A percentile compares a stretch with the other conserved stretches of the same genome.
Conservation (phyloP, 1,140 invertebrate species). For the Sesamia nonagrioides region DNA sequence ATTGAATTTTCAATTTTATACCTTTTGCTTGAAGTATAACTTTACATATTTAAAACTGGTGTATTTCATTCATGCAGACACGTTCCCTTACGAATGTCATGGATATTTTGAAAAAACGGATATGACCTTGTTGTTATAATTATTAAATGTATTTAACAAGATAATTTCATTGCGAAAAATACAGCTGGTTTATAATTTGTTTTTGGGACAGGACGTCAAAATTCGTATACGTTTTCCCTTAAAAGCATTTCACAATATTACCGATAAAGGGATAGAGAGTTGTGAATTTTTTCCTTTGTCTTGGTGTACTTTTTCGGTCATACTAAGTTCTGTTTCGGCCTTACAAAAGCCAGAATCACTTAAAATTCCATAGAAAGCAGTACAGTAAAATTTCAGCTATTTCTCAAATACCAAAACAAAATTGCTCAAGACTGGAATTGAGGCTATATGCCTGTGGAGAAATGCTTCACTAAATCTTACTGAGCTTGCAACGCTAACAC, state of each 20-base stretch:
- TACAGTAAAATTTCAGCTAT: neutral
- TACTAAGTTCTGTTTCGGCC: too few species aligned
- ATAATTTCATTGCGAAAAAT: neutral
- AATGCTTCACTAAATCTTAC: conserved; percentile 13
- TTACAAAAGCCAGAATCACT: neutral
- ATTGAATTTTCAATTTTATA: neutral
- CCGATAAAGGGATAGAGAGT: too few species aligned
- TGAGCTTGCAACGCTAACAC: neutral
- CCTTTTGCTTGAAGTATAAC: neutral
- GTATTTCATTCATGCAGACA: neutral
- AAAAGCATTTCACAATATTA: neutral
- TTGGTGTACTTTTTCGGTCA: too few species aligned
- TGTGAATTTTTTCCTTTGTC: too few species aligned
- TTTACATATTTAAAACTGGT: neutral
- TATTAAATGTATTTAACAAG: neutral
- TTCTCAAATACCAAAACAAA: neutral
- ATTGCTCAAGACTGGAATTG: neutral
- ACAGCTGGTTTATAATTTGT: neutral
- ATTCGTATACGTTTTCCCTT: neutral
- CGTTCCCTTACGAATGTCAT: neutral
- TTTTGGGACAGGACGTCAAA: neutral
- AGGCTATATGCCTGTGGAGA: neutral
- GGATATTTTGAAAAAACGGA: neutral
- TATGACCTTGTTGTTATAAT: neutral
- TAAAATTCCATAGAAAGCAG: neutral